Evolutionary conservation across 2,888 invertebrate genomes (phyloP).

Genomic region (Leptothorax acervorum): DNA sequence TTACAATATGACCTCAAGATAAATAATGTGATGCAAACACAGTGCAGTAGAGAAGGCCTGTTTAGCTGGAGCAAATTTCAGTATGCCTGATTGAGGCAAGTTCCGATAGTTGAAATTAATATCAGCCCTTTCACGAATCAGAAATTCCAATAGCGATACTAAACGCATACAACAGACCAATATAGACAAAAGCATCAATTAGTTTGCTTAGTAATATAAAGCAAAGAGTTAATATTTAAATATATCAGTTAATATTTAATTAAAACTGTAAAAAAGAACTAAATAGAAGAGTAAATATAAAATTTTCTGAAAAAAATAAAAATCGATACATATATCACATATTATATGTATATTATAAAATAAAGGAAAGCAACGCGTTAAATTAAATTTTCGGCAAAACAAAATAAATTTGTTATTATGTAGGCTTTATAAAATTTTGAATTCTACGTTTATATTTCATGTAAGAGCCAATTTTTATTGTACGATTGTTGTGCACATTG

Average conservation of each 20-base stretch:
- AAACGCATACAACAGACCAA: background rate
- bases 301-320: background rate
- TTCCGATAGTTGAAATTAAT: slow-evolving; percentile 32
- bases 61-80: slow-evolving; percentile 42
- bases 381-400: background rate
- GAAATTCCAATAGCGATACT: slow-evolving; percentile 9
- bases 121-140: slow-evolving; percentile 29
- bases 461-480: background rate
- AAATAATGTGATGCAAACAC: slow-evolving; percentile 39
- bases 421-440: background rate
- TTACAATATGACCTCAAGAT: slow-evolving; percentile 40
- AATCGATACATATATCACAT: background rate
- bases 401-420: background rate
- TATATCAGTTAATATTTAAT: background rate
- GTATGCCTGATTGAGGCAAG: background rate
- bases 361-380: no score
- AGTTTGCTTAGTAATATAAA: background rate
- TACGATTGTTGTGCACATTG: background rate
- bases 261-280: background rate
- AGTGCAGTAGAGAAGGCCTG: background rate
- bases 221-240: slow-evolving; percentile 5
- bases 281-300: background rate
- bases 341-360: background rate
- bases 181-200: background rate
- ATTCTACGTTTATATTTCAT: background rate